Conservation (phyloP, 2,113 vertebrate genomes). For the Myotis brandtii region DNA sequence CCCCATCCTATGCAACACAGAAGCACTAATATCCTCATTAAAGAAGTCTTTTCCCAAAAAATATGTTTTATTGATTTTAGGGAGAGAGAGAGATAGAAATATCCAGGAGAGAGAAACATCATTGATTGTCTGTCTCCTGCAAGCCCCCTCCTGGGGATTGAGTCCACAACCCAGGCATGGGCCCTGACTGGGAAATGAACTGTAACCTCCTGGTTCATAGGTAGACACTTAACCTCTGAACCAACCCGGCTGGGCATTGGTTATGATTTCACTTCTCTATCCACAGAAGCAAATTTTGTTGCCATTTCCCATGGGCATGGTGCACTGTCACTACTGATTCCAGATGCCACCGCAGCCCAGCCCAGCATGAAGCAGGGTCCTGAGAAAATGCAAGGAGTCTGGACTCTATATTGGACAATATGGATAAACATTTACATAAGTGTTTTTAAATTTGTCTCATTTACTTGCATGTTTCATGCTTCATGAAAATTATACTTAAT, state of each 20-base stretch:
- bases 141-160: too few species aligned
- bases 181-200: too few species aligned
- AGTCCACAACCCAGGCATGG: too few species aligned
- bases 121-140: too few species aligned
- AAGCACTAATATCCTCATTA: neutral
- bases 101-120: too few species aligned
- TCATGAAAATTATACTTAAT: constrained; percentile 34
- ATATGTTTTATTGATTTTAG: too few species aligned
- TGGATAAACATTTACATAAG: constrained; percentile 32
- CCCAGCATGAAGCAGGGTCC: neutral
- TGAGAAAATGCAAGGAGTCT: neutral
- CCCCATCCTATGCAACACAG: rapidly evolving
- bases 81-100: too few species aligned
- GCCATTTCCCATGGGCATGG: neutral
- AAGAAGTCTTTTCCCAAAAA: too few species aligned
- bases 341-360: neutral
- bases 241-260: neutral
- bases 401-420: neutral
- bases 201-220: too few species aligned
- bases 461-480: neutral
- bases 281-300: neutral
- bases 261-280: neutral
- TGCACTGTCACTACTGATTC: neutral
- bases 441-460: neutral
- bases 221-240: too few species aligned